Conservation (phyloP, 2,888 invertebrate genomes). For the Agrotis segetum region DNA sequence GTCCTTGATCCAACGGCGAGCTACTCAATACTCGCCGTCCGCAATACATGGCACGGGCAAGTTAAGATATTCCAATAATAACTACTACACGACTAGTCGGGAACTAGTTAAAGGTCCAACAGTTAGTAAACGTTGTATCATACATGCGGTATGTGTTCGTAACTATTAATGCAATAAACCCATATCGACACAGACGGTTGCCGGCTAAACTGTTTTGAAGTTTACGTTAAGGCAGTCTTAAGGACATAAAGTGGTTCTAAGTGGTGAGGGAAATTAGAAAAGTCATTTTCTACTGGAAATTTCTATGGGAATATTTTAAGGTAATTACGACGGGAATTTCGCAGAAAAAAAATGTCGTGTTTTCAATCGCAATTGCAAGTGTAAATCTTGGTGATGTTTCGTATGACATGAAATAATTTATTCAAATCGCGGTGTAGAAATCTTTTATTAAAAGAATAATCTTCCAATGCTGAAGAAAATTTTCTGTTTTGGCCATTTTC, state of each 20-base stretch:
- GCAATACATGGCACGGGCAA: background rate
- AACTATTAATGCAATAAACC: constrained; percentile 38
- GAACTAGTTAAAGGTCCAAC: constrained; percentile 11
- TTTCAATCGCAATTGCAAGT: too few species aligned
- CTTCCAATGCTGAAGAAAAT: too few species aligned
- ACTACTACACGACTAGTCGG: background rate
- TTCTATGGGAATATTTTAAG: background rate
- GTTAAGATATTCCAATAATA: background rate
- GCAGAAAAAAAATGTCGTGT: too few species aligned
- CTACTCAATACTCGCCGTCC: too few species aligned
- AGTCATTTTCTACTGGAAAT: too few species aligned
- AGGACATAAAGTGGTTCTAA: background rate
- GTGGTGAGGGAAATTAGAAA: background rate
- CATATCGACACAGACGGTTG: constrained; percentile 8
- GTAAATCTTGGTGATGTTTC: too few species aligned
- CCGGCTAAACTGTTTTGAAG: constrained; percentile 38
- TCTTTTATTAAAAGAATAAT: too few species aligned
- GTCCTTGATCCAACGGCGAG: too few species aligned
- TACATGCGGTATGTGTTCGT: constrained; percentile 5
- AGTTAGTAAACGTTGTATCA: background rate
- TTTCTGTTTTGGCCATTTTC: too few species aligned
- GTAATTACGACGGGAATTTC: too few species aligned
- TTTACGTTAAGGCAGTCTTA: background rate
- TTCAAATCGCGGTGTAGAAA: too few species aligned
- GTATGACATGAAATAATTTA: too few species aligned